Base-by-base conservation (phyloP, 2,797 vertebrate species). In the Protosalanx chinensis region DNA sequence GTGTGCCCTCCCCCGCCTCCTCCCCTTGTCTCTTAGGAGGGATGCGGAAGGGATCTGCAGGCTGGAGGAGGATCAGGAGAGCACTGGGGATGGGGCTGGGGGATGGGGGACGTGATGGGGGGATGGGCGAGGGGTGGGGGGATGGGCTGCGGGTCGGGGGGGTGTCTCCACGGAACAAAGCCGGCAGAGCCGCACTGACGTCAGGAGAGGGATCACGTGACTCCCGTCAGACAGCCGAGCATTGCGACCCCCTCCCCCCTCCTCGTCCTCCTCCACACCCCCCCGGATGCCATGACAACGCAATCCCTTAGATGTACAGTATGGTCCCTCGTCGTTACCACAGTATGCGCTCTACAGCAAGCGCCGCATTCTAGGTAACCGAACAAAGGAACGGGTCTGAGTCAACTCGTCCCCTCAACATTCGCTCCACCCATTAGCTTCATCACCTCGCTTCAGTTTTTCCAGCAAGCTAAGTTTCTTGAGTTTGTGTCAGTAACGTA, bases 211-310 rank as follows among this genome's bases (percentile, higher is more conserved):
- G 35, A 59, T 61, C 76, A 81, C 60, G 49, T 70, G 66, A 67
- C 72, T 68, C 33, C 59, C 64, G 75, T 78, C 74, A 79, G 67
- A 74, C 46, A 33, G 65, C 41, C 62, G 74, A 79, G 62, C 70
- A 76, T 78, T 78, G 7, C 41, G 2, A 75, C 60, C 72, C 60
- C 56, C 67, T 3, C 13, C 35, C 6, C 8, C 30, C 49, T 16
- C 2, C 58, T 6, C 29, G 64, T 72, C 66, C 63, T 5, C 53
- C 64, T 66, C 69, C 75, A 33, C 57, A 68, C 35, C 58, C 58
- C 66, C 66, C 75, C 58, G 73, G 76, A 71, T 79, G 72, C 76
- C 80, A 80, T 82, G 80, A 78, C 73, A 70, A 68, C 64, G 30
- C 62, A 76, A 62, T 79, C 67, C 71, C 27, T 29, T 16, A 49